Conservation (phyloP, 2,113 vertebrate species). For the Myotis lucifugus region DNA sequence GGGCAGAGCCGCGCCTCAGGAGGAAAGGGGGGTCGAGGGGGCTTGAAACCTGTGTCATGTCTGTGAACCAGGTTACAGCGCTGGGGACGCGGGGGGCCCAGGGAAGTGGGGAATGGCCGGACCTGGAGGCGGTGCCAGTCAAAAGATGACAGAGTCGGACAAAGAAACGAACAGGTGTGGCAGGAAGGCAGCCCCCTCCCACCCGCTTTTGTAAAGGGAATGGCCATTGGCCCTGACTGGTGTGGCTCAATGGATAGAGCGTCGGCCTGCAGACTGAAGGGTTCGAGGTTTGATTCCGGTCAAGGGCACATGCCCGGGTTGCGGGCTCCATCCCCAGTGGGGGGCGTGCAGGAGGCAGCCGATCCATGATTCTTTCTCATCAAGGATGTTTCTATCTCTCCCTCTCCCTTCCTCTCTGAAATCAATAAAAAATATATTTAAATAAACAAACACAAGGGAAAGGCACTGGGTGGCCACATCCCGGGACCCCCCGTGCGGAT, state of each 20-base stretch:
- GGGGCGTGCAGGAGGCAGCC: too few relatives aligned
- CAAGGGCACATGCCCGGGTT: too few relatives aligned
- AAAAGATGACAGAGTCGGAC: not conserved
- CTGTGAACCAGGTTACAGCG: not conserved
- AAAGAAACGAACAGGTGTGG: not conserved
- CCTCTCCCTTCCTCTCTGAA: too few relatives aligned
- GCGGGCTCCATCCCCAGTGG: too few relatives aligned
- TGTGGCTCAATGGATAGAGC: too few relatives aligned
- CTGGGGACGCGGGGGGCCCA: accelerated
- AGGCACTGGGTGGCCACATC: not conserved
- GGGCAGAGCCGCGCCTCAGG: not conserved
- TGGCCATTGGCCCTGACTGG: too few relatives aligned
- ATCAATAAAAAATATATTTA: too few relatives aligned
- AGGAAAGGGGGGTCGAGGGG: not conserved
- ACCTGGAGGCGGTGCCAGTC: not conserved
- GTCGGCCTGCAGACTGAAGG: too few relatives aligned
- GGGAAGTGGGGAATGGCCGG: not conserved
- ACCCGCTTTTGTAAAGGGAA: not conserved
- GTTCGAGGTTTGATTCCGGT: too few relatives aligned
- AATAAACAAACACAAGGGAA: not conserved
- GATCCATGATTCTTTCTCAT: too few relatives aligned
- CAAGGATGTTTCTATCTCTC: too few relatives aligned
- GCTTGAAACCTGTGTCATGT: not conserved
- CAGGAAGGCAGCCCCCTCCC: not conserved
- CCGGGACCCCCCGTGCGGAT: not conserved